Percentiles rank a stretch among this genome's conserved stretches.
phyloP scores from a whole-genome alignment of 1,140 invertebrate genomes.

The Bilobella aurantiaca region DNA sequence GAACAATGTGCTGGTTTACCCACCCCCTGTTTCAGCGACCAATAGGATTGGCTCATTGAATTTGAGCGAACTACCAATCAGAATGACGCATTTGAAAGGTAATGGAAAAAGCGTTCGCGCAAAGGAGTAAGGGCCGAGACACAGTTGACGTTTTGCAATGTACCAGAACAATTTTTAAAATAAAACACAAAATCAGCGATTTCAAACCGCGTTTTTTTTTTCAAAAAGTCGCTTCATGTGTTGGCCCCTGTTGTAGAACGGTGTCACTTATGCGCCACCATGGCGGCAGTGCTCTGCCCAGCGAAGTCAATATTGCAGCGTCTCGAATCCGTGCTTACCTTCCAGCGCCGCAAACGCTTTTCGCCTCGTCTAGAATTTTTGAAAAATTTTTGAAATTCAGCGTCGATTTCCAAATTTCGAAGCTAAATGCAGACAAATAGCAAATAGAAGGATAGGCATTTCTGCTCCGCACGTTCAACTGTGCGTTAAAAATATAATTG shows the following conservation, averaged over 20 bases:
- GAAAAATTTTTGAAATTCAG: constrained; percentile 11
- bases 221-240: constrained; percentile 72
- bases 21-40: constrained; percentile 96
- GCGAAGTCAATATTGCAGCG: constrained; percentile 87
- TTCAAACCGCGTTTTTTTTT: constrained; percentile 45
- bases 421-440: too few relatives aligned
- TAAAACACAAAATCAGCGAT: constrained; percentile 22
- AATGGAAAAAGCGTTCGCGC: constrained; percentile 48
- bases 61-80: constrained; percentile 76
- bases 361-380: constrained; percentile 51
- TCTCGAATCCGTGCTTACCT: constrained; percentile 91
- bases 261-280: constrained; percentile 48
- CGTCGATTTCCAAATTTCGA: too few relatives aligned
- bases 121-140: constrained; percentile 59
- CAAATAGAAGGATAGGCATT: too few relatives aligned
- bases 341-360: constrained; percentile 78
- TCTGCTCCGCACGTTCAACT: too few relatives aligned
- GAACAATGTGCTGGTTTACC: constrained; percentile 96
- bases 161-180: constrained; percentile 38
- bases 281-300: constrained; percentile 91
- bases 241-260: constrained; percentile 91
- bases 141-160: constrained; percentile 62
- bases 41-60: constrained; percentile 91
- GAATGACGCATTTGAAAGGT: constrained; percentile 83
- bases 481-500: too few relatives aligned